Conservation (phyloP, 2,113 vertebrate genomes). For the Equus przewalskii region DNA sequence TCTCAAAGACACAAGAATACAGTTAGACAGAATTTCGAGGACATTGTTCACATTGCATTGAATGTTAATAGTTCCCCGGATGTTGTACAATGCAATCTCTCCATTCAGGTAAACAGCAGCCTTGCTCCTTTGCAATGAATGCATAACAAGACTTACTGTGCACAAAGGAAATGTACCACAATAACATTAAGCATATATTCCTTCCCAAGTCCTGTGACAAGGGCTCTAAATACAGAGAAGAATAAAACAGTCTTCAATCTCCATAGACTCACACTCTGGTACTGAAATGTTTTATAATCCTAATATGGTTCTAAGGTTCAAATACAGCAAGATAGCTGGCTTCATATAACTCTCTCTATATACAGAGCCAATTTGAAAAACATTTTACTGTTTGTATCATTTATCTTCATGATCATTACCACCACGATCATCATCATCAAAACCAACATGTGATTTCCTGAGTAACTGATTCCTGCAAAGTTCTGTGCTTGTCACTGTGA, state of each 20-base stretch:
- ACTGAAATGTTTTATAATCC: not conserved
- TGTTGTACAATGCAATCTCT: not conserved
- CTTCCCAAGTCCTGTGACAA: not conserved
- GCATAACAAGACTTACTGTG: not conserved
- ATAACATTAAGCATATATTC: not conserved
- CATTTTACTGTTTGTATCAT: not conserved
- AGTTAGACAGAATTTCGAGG: not conserved
- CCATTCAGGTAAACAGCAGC: not conserved
- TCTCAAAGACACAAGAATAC: not conserved
- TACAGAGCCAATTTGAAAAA: not conserved
- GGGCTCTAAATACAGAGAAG: not conserved
- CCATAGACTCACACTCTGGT: not conserved
- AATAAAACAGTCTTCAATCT: not conserved
- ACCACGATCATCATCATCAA: not conserved
- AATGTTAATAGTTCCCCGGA: not conserved
- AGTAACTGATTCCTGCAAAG: not conserved
- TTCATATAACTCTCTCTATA: not conserved
- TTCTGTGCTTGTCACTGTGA: not conserved
- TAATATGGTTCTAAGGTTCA: not conserved
- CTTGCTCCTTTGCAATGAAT: not conserved
- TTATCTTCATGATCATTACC: not conserved
- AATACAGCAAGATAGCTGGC: not conserved
- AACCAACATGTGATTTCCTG: not conserved
- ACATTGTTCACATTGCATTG: not conserved
- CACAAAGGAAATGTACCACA: not conserved